phyloP scores from a whole-genome alignment of 2,888 invertebrate genomes.

The Limnephilus lunatus region DNA sequence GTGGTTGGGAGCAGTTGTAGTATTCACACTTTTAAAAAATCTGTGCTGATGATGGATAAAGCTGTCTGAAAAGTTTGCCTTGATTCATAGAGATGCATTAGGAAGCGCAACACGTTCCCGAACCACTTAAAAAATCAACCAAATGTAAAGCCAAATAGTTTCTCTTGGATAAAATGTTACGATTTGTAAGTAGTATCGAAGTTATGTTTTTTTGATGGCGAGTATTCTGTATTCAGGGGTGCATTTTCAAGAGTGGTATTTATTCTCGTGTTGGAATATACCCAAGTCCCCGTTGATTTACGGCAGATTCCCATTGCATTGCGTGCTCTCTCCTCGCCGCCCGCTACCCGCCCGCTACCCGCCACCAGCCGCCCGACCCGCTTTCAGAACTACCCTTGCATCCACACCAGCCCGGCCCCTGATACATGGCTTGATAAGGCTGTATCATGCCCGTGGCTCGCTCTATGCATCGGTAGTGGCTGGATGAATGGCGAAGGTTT shows the following conservation, averaged over 20 bases:
- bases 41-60: too few species aligned
- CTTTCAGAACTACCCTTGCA: not conserved
- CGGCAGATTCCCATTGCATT: not conserved
- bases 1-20: too few species aligned
- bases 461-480: not conserved
- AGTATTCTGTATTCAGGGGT: not conserved
- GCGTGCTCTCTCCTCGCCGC: not conserved
- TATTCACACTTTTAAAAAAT: too few species aligned
- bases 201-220: not conserved
- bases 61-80: too few species aligned
- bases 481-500: conserved; percentile 20
- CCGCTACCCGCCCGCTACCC: too few species aligned
- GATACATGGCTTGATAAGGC: not conserved
- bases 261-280: not conserved
- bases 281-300: not conserved
- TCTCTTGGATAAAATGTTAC: not conserved
- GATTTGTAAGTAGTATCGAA: not conserved
- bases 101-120: too few species aligned
- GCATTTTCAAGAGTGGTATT: not conserved
- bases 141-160: too few species aligned
- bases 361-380: not conserved
- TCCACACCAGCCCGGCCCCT: not conserved
- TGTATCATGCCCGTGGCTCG: not conserved
- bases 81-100: too few species aligned
- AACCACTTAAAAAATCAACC: too few species aligned